Base-by-base conservation (phyloP, 2,113 vertebrate species). In the Amphilophus citrinellus region DNA sequence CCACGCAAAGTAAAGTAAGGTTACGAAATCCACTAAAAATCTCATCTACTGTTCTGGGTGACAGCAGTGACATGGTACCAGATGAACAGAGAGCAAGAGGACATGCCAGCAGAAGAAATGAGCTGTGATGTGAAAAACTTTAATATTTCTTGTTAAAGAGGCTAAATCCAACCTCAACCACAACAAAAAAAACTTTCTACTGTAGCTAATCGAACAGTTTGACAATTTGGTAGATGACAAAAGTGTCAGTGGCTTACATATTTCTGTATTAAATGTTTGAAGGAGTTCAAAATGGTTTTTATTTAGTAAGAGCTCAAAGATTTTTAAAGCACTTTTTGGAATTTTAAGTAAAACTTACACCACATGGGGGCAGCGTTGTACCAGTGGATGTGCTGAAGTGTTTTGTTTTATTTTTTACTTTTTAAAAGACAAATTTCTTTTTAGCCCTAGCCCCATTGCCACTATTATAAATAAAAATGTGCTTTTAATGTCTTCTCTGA, bases 1-100 rank as follows among this genome's bases (percentile, higher is more conserved):
- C 17, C 47, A 53, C 1, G 35, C 6, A n/a, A 73, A 53, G 35
- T 35, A n/a, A 73, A 53, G 24, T 73, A 53, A 53, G 17, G 27
- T 56, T 56, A 56, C 44, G 44, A 13, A 53, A 44, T 71, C 17
- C 44, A 56, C 27, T 73, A 56, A 27, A 73, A 0, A 32, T 53
- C 3, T 14, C 0, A 73, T 73, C 47, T 0, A 56, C 68, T 5
- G 10, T 47, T 32, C 10, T 5, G 27, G 30, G 17, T 56, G 47
- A 73, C 18, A 73, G 27, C 68, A 56, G 56, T 56, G 44, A 73
- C 27, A 35, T 18, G 7, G 0, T 35, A 32, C 27, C 10, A 53
- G 53, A 5, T 13, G 24, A 53, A 30, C 24, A 53, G 44, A 56
- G 68, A 53, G 18, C 30, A 0, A 35, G 27, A 32, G 27, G 27